A percentile compares a stretch with the other conserved stretches of the same genome.
Conservation (phyloP, 2,113 vertebrate genomes). For the Pachycephala philippinensis region DNA sequence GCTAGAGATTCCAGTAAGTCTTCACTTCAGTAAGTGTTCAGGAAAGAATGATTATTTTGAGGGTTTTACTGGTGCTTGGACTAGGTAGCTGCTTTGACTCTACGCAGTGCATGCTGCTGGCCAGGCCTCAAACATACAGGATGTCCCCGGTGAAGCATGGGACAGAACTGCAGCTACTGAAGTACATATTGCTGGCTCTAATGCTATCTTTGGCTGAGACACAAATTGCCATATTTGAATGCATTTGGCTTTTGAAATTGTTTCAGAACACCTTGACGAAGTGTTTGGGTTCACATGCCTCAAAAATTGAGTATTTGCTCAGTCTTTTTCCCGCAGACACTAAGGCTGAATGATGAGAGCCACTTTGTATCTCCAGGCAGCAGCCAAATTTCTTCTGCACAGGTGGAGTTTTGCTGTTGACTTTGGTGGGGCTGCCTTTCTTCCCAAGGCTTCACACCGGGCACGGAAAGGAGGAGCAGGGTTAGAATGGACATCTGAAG, state of each 20-base stretch:
- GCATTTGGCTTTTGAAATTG: neutral
- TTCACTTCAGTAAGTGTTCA: neutral
- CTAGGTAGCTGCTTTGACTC: neutral
- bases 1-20: neutral
- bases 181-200: neutral
- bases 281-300: neutral
- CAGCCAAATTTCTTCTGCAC: neutral
- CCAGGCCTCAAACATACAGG: rapidly evolving
- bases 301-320: neutral
- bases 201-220: neutral
- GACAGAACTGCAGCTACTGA: neutral
- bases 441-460: neutral
- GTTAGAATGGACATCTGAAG: neutral
- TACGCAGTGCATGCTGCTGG: rapidly evolving
- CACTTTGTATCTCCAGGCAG: neutral
- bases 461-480: rapidly evolving
- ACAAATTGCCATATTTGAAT: neutral
- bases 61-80: neutral
- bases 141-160: neutral
- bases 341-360: neutral
- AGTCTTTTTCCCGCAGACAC: neutral
- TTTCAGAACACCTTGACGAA: neutral
- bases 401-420: neutral
- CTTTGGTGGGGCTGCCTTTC: neutral
- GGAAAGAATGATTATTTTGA: neutral